A percentile compares a stretch with the other conserved stretches of the same genome.
Evolutionary conservation across 2,888 invertebrate genomes (phyloP).

Genomic region (Litoditis marina): DNA sequence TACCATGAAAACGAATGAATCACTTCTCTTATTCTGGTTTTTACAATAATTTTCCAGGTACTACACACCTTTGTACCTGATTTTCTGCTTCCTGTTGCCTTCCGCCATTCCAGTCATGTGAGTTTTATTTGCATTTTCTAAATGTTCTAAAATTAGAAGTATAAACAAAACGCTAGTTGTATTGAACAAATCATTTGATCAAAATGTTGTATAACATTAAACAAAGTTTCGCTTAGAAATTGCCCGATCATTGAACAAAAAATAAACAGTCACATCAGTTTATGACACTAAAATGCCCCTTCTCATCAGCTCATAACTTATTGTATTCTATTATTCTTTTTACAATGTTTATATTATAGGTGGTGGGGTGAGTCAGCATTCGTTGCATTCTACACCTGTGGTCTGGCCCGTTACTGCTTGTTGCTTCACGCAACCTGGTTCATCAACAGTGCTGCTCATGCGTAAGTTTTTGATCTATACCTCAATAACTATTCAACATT

Average conservation of each 20-base stretch:
- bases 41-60: slow-evolving; percentile 64
- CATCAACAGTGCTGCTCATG: slow-evolving; percentile 42
- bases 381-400: slow-evolving; percentile 78
- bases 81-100: slow-evolving; percentile 79
- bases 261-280: too few relatives aligned
- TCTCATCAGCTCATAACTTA: too few relatives aligned
- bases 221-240: too few relatives aligned
- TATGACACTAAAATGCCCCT: too few relatives aligned
- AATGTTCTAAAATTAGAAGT: too few relatives aligned
- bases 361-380: slow-evolving; percentile 78
- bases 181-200: background rate
- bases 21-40: too few relatives aligned
- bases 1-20: too few relatives aligned
- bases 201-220: slow-evolving; percentile 17
- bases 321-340: too few relatives aligned
- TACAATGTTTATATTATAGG: background rate
- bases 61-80: slow-evolving; percentile 75
- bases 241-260: too few relatives aligned
- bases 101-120: slow-evolving; percentile 75
- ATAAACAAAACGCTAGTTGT: too few relatives aligned
- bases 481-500: too few relatives aligned
- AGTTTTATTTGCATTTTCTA: too few relatives aligned
- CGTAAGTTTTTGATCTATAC: slow-evolving; percentile 28
- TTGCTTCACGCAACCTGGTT: slow-evolving; percentile 83
- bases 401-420: slow-evolving; percentile 77